Conservation (phyloP, 2,888 invertebrate genomes). For the Apoderus coryli region DNA sequence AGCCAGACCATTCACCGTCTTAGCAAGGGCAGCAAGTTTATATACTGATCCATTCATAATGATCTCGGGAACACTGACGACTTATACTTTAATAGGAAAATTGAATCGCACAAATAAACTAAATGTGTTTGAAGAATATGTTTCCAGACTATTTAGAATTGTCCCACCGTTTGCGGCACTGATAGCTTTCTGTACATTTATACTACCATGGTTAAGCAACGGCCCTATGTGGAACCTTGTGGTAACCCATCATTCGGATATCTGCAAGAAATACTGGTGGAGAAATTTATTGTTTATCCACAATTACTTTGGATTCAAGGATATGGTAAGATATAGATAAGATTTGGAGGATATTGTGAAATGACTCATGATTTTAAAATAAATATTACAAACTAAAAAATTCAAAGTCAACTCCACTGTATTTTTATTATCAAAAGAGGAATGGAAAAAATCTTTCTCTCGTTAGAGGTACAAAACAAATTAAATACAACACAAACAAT, state of each 20-base stretch:
- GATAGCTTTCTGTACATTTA: slow-evolving; percentile 48
- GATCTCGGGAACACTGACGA: slow-evolving; percentile 50
- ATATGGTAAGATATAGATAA: slow-evolving; percentile 42
- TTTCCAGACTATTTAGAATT: slow-evolving; percentile 46
- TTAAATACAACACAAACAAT: too few relatives aligned
- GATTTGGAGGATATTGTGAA: too few relatives aligned
- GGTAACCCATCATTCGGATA: slow-evolving; percentile 48
- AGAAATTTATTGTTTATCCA: slow-evolving; percentile 54
- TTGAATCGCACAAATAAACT: slow-evolving; percentile 39
- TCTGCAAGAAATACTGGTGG: slow-evolving; percentile 57
- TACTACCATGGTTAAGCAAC: slow-evolving; percentile 44
- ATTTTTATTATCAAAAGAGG: too few relatives aligned
- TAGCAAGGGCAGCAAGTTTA: slow-evolving; percentile 51
- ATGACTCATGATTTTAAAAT: too few relatives aligned
- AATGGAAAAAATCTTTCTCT: too few relatives aligned
- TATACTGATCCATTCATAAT: slow-evolving; percentile 60
- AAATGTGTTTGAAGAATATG: slow-evolving; percentile 43
- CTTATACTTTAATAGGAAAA: slow-evolving; percentile 45
- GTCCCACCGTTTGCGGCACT: slow-evolving; percentile 48
- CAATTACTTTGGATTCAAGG: slow-evolving; percentile 56
- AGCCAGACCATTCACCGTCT: slow-evolving; percentile 48
- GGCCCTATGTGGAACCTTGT: slow-evolving; percentile 59
- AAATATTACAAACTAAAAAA: too few relatives aligned
- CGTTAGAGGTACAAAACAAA: too few relatives aligned
- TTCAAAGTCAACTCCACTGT: too few relatives aligned